Percentiles rank a stretch among this genome's conserved stretches.
Evolutionary conservation across 2,113 vertebrate species (phyloP).

Genomic region (Eretmochelys imbricata): DNA sequence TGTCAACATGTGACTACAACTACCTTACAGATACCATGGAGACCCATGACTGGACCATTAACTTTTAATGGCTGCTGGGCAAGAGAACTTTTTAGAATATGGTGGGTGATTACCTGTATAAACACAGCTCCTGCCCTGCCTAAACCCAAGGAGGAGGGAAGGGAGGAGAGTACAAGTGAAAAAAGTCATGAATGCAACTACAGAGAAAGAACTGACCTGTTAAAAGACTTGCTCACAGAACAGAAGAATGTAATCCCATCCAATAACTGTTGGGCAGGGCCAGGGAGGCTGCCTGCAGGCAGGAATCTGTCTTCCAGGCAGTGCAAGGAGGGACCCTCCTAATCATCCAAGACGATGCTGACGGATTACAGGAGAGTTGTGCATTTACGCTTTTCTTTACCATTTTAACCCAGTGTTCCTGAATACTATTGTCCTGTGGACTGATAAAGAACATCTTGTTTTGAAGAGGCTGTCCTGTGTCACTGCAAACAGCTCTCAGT

Average conservation of each 20-base stretch:
- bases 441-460: background rate
- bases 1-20: background rate
- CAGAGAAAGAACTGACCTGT: background rate
- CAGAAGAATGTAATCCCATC: background rate
- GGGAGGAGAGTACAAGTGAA: no score
- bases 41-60: background rate
- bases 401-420: background rate
- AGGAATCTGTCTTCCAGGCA: background rate
- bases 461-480: background rate
- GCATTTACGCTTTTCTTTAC: background rate
- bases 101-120: background rate
- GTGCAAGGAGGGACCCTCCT: background rate
- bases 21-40: background rate
- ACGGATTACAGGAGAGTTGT: background rate
- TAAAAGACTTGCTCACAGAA: background rate
- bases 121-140: no score
- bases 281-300: background rate
- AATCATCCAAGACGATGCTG: background rate
- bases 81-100: background rate
- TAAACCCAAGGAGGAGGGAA: no score
- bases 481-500: background rate
- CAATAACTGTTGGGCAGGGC: background rate
- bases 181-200: no score
- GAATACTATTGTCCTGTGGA: background rate
- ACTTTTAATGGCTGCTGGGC: background rate